Percentiles rank a stretch among this genome's conserved stretches.
These are phyloP conservation scores for Aselliscus stoliczkanus DNA, from an alignment of 2,797 vertebrate genomes.

Conservation along the genomic window DNA sequence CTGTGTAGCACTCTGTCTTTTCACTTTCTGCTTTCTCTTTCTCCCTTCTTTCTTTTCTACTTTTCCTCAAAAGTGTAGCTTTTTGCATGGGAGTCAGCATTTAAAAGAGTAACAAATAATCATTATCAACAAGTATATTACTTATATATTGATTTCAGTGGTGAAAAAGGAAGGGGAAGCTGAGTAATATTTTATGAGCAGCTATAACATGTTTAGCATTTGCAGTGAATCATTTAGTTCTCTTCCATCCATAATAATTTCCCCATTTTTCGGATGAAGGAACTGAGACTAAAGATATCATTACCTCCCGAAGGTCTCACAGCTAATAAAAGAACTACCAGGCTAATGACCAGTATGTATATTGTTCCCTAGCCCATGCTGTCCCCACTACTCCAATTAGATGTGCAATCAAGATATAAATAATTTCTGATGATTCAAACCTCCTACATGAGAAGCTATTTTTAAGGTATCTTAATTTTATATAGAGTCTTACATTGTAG, in stretches of 20 bases:
- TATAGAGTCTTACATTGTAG: neutral
- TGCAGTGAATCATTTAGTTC: neutral
- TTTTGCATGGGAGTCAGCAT: neutral
- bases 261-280: constrained; percentile 28
- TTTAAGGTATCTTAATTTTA: neutral
- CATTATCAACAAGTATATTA: neutral
- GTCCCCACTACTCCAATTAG: neutral
- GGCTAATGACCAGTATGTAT: neutral
- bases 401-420: neutral
- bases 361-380: neutral
- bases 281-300: neutral
- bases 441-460: neutral
- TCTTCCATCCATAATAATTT: neutral
- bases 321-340: neutral
- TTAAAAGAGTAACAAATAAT: neutral
- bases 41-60: neutral
- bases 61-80: neutral
- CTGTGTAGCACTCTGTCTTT: neutral
- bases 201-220: neutral
- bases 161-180: neutral
- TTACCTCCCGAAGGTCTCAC: neutral
- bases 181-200: neutral
- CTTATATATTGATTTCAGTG: neutral
- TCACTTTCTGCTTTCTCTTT: neutral
- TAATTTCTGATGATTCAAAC: neutral